Evolutionary conservation across 1,140 invertebrate species (phyloP).

Genomic region (Lepidurus apus): DNA sequence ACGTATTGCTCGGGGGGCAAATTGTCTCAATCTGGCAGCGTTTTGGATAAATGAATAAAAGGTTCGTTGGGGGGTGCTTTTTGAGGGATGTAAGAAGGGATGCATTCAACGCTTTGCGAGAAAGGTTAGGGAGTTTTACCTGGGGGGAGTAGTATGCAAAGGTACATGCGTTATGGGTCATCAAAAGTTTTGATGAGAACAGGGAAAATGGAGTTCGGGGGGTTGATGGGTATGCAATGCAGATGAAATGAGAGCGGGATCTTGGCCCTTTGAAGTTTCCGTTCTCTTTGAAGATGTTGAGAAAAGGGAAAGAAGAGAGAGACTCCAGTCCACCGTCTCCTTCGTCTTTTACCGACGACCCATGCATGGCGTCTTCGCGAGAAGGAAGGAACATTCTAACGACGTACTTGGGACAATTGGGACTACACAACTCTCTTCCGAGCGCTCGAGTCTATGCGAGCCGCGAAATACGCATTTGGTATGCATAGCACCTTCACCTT

Average conservation of each 20-base stretch:
- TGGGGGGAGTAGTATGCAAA: too few relatives aligned
- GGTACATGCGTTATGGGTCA: background rate
- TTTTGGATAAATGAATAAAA: too few relatives aligned
- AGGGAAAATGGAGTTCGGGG: background rate
- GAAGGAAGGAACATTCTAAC: too few relatives aligned
- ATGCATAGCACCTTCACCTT: background rate
- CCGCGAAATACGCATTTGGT: background rate
- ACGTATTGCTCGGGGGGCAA: too few relatives aligned
- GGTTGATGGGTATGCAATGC: background rate
- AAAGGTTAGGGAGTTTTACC: too few relatives aligned
- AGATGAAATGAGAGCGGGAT: background rate
- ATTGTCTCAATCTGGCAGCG: too few relatives aligned
- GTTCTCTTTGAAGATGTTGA: background rate
- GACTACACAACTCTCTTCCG: background rate
- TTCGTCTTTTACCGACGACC: too few relatives aligned
- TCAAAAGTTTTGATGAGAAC: background rate
- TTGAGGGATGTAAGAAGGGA: too few relatives aligned
- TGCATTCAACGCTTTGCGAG: too few relatives aligned
- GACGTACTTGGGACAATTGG: background rate
- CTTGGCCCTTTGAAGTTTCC: background rate
- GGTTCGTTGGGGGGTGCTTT: too few relatives aligned
- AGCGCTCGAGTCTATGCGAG: background rate
- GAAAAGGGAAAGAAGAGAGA: background rate
- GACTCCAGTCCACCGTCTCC: background rate
- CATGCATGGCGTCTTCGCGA: too few relatives aligned